Percentiles rank a stretch among this genome's conserved stretches.
Evolutionary conservation across 2,797 vertebrate species (phyloP).

Genomic region (Thamnophis elegans): DNA sequence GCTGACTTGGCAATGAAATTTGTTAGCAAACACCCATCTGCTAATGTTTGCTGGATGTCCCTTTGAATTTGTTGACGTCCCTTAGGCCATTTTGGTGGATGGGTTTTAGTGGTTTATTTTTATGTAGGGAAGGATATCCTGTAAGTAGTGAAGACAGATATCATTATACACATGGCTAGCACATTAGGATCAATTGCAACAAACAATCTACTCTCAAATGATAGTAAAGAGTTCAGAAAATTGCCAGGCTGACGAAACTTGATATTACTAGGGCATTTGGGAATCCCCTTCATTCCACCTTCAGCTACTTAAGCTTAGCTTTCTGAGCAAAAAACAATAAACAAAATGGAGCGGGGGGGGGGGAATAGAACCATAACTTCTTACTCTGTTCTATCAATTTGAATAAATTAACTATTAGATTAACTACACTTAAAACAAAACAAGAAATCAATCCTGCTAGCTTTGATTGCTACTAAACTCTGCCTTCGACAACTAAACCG

Average conservation of each 20-base stretch:
- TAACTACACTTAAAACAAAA: constrained; percentile 58
- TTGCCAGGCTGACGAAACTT: constrained; percentile 1
- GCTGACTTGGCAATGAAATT: background rate
- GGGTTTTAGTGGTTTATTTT: background rate
- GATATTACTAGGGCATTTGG: rapidly evolving
- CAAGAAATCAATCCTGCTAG: constrained; percentile 44
- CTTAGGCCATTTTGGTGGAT: rapidly evolving
- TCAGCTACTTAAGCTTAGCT: constrained; percentile 14
- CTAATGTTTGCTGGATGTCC: background rate
- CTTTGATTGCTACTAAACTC: background rate
- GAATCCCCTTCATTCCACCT: constrained; percentile 9
- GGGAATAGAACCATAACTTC: constrained; percentile 17
- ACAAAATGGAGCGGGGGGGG: background rate
- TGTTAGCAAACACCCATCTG: constrained; percentile 3
- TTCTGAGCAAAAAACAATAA: constrained; percentile 10
- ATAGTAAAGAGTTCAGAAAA: constrained; percentile 38
- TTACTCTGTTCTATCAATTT: constrained; percentile 49
- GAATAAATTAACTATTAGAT: constrained; percentile 62
- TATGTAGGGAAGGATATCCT: constrained; percentile 12
- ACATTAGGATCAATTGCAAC: background rate
- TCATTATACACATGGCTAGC: background rate
- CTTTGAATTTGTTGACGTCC: background rate
- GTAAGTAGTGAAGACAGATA: background rate
- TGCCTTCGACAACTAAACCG: constrained; percentile 5
- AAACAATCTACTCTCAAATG: constrained; percentile 22